Conservation (phyloP, 1,140 invertebrate species). For the Lucilia sericata region DNA sequence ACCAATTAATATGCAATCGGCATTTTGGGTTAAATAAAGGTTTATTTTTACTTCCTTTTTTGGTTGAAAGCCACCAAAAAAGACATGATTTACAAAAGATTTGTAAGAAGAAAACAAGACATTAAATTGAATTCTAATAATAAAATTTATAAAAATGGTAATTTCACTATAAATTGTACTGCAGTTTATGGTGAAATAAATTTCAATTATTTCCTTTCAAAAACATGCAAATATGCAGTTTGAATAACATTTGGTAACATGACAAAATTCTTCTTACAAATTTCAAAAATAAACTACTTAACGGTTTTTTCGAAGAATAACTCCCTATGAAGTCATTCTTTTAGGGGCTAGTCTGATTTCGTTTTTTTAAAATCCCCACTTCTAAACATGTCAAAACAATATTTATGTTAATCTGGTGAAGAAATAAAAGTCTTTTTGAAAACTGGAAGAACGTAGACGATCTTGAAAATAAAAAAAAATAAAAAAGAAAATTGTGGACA, state of each 20-base stretch:
- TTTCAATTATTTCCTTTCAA: neutral
- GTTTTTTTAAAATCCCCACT: too few relatives aligned
- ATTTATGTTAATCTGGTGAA: conserved; percentile 27
- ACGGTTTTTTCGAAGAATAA: too few relatives aligned
- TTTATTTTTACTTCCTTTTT: conserved; percentile 25
- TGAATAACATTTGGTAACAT: neutral
- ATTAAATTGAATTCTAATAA: neutral
- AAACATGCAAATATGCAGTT: neutral
- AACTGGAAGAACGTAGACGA: neutral
- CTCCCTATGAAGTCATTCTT: too few relatives aligned
- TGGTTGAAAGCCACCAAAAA: neutral
- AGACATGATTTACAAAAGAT: neutral
- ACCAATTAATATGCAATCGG: neutral
- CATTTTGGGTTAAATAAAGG: conserved; percentile 15
- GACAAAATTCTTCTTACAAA: too few relatives aligned
- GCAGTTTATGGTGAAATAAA: neutral
- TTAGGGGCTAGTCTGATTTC: too few relatives aligned
- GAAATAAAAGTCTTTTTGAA: neutral
- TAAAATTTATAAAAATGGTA: neutral
- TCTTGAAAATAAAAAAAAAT: neutral
- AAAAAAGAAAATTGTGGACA: neutral
- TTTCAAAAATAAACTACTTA: too few relatives aligned
- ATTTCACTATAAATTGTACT: neutral
- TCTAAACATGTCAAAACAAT: conserved; percentile 25
- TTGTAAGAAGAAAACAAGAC: too few relatives aligned